Conservation (phyloP, 2,888 invertebrate species). For the Ichneumoninae sp. region DNA sequence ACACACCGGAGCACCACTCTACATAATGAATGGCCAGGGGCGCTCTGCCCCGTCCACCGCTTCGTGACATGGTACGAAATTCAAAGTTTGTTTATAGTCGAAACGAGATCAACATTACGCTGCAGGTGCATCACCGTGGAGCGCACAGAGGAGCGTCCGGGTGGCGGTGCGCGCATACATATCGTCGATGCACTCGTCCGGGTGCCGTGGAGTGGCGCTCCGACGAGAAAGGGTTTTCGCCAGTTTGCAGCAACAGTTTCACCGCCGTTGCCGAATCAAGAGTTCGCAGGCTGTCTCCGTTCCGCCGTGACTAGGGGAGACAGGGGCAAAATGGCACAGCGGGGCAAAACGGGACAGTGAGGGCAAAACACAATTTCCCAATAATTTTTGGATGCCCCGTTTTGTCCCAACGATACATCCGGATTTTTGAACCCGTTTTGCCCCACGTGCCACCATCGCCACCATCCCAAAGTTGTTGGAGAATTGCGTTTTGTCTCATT, state of each 20-base stretch:
- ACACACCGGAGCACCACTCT: neutral
- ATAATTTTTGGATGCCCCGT: too few relatives aligned
- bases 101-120: slow-evolving; percentile 45
- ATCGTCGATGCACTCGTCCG: neutral
- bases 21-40: slow-evolving; percentile 21
- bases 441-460: too few relatives aligned
- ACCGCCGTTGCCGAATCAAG: slow-evolving; percentile 54
- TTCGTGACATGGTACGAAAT: slow-evolving; percentile 54
- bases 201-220: neutral
- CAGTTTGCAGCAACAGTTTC: slow-evolving; percentile 56
- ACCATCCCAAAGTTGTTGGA: too few relatives aligned
- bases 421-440: too few relatives aligned
- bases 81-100: slow-evolving; percentile 65
- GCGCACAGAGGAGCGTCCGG: neutral
- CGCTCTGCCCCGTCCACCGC: neutral
- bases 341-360: too few relatives aligned
- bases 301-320: neutral
- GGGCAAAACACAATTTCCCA: too few relatives aligned
- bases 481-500: too few relatives aligned
- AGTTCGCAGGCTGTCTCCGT: slow-evolving; percentile 52
- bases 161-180: neutral
- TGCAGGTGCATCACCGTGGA: slow-evolving; percentile 25
- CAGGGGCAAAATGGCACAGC: too few relatives aligned
- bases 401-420: too few relatives aligned
- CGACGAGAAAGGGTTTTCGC: slow-evolving; percentile 35